phyloP scores from a whole-genome alignment of 2,888 invertebrate species.

The Lithophane leautieri region DNA sequence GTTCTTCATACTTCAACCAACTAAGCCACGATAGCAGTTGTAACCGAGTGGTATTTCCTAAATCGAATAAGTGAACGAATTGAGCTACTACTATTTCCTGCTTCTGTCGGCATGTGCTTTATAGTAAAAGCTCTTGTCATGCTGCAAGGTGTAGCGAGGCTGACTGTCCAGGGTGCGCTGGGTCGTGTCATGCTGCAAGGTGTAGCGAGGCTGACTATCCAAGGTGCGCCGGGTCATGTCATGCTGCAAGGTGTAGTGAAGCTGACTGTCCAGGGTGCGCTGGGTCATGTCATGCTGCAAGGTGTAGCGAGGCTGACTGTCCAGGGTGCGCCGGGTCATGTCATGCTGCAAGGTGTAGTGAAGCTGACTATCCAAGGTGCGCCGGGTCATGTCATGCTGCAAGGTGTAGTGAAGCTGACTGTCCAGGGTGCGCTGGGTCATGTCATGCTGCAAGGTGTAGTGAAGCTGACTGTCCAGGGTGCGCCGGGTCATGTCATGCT shows the following conservation, averaged over 20 bases:
- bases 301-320: neutral
- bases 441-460: neutral
- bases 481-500: no score
- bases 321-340: no score
- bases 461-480: neutral
- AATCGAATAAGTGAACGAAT: neutral
- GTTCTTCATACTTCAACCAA: neutral
- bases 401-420: neutral
- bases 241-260: neutral
- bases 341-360: neutral
- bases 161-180: neutral
- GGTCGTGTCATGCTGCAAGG: no score
- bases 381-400: no score
- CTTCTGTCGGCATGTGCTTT: neutral
- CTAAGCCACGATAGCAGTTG: neutral
- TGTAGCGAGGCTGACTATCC: neutral
- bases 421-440: no score
- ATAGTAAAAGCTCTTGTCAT: neutral
- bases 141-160: neutral
- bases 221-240: no score
- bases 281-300: no score
- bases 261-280: no score
- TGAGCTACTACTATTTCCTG: no score
- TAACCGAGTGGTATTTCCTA: neutral
- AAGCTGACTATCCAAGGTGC: neutral